Evolutionary conservation across 2,113 vertebrate species (phyloP), one percentile per base, ranked within the genome.

Genomic region (Cyanoramphus novaezelandiae): DNA sequence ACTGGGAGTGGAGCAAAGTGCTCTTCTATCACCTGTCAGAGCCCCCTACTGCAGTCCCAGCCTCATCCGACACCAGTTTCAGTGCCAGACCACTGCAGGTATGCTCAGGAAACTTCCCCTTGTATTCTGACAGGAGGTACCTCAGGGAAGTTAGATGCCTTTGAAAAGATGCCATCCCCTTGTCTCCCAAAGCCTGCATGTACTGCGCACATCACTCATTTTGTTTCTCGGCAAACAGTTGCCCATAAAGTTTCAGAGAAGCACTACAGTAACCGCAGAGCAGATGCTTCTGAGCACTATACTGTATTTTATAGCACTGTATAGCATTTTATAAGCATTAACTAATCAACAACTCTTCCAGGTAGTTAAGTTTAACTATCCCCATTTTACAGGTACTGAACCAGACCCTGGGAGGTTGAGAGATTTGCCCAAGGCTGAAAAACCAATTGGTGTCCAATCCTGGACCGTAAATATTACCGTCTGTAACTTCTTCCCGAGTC

Each of bases 311-410:
- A 96, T 81, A 83, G 95, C 77, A n/a, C n/a, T 55, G 27, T 78
- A 57, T 46, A 82, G 86, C 80, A 59, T 91, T 95, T 93, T 90
- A 95, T 62, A 95, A 93, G 92, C 88, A 91, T 93, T 94, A 95
- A 93, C 91, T 91, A 93, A 97, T 92, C 92, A 93, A 93, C 68
- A 94, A 19, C 80, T 43, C 86, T 92, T 95, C 43, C 69, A 71
- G 65, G 77, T 91, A 75, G 94, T 96, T 95, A 95, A 93, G 76
- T 92, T 96, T 93, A 91, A 96, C 90, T 92, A 82, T 84, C 27
- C 19, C 28, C 33, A 68, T 96, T 96, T 95, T 86, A 92, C 57
- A 95, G 89, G 94, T 89, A 89, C 80, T 91, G 83, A 93, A 89
- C 76, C 64, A 92, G 91, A 84, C 76, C 35, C 24, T 69, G 47